A percentile compares a stretch with the other conserved stretches of the same genome.
Evolutionary conservation across 2,113 vertebrate genomes (phyloP).

Genomic region (Trichechus manatus): DNA sequence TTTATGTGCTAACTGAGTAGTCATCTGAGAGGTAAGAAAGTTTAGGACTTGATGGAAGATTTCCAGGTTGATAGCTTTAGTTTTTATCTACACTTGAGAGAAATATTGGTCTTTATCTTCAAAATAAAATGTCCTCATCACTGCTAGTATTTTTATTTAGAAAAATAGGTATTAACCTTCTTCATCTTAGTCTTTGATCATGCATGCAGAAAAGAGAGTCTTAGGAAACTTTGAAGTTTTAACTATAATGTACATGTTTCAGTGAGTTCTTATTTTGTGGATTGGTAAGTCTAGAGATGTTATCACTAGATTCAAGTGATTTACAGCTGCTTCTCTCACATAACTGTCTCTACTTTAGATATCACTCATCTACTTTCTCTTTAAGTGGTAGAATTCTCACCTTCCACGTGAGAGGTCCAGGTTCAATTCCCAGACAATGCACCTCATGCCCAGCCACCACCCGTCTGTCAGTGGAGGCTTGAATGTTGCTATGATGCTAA

Average conservation of each 20-base stretch:
- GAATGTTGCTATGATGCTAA: not conserved
- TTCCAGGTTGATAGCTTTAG: not conserved
- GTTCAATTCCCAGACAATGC: too few species aligned
- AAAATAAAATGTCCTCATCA: conserved; percentile 32
- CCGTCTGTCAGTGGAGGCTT: too few species aligned
- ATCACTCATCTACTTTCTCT: not conserved
- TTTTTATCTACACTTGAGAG: conserved; percentile 8
- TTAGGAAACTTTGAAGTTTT: not conserved
- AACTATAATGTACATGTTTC: not conserved
- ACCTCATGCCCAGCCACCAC: too few species aligned
- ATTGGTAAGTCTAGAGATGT: not conserved
- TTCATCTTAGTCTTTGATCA: conserved; percentile 16
- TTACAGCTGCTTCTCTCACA: conserved; percentile 13
- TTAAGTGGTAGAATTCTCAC: not conserved
- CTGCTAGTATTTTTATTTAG: not conserved
- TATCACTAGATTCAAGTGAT: conserved; percentile 13
- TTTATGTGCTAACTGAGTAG: not conserved
- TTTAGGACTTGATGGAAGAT: conserved; percentile 15
- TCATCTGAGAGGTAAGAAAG: not conserved
- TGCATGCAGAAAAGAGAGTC: not conserved
- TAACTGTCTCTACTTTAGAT: not conserved
- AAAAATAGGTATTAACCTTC: not conserved
- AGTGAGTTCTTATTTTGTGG: not conserved
- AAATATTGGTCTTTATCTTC: not conserved
- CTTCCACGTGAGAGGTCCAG: too few species aligned